Conservation (phyloP, 2,888 invertebrate genomes). For the Tetanocera ferruginea region DNA sequence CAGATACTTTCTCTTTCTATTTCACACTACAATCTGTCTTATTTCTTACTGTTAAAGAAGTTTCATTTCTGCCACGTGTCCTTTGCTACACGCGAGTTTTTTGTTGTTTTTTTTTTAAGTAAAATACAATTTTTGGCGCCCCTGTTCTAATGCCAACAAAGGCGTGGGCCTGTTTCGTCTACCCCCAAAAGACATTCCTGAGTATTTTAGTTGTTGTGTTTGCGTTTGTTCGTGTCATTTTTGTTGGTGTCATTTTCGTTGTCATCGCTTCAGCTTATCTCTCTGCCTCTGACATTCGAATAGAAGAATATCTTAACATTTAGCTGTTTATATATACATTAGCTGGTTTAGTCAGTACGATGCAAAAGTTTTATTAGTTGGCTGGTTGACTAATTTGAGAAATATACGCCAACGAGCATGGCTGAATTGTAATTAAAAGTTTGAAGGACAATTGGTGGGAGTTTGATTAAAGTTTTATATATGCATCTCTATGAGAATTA, state of each 20-base stretch:
- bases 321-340: not conserved
- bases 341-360: not conserved
- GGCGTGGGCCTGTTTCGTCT: not conserved
- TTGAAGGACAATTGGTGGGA: not conserved
- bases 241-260: constrained; percentile 1
- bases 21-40: too few species aligned
- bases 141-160: too few species aligned
- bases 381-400: not conserved
- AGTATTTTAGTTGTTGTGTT: constrained; percentile 11
- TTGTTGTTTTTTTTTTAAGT: too few species aligned
- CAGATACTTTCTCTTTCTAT: too few species aligned
- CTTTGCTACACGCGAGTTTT: too few species aligned
- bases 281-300: not conserved
- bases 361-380: constrained; percentile 19
- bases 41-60: too few species aligned
- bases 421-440: constrained; percentile 21
- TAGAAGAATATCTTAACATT: not conserved
- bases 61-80: too few species aligned
- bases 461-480: too few species aligned
- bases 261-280: constrained; percentile 1
- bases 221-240: constrained; percentile 24
- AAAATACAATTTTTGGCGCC: too few species aligned
- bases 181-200: constrained; percentile 7
- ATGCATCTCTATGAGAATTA: too few species aligned
- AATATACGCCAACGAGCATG: constrained; percentile 15